These are phyloP conservation scores for Columba guinea DNA, from an alignment of 2,797 vertebrate genomes.

Conservation along the genomic window DNA sequence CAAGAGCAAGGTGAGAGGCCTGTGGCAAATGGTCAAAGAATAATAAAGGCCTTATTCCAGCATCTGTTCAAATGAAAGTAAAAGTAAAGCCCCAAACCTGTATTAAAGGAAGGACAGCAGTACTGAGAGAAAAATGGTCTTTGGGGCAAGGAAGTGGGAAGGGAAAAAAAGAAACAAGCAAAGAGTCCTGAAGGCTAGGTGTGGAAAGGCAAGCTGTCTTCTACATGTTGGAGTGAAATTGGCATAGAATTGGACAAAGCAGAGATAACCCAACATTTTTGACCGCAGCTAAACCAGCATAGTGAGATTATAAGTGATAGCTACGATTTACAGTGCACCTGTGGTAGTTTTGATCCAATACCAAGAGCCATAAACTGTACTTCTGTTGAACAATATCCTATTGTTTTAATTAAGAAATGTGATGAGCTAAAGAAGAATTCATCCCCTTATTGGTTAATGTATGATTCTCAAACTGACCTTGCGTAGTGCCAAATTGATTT, in stretches of 20 bases:
- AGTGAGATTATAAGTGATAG: not conserved
- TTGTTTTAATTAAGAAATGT: not conserved
- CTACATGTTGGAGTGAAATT: not conserved
- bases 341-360: not conserved
- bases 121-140: not conserved
- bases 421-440: not conserved
- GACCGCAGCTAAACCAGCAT: not conserved
- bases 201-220: not conserved
- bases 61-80: not conserved
- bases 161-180: not conserved
- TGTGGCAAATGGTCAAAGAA: not conserved
- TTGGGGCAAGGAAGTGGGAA: not conserved
- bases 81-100: not conserved
- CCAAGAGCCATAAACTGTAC: not conserved
- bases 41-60: not conserved
- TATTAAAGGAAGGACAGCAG: not conserved
- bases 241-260: not conserved
- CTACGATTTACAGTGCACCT: not conserved
- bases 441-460: not conserved
- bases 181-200: not conserved
- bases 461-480: not conserved
- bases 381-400: not conserved
- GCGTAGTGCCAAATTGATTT: not conserved
- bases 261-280: not conserved
- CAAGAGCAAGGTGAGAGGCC: not conserved